These are phyloP conservation scores for Sesamia inferens DNA, from an alignment of 2,888 invertebrate genomes.

Conservation along the genomic window DNA sequence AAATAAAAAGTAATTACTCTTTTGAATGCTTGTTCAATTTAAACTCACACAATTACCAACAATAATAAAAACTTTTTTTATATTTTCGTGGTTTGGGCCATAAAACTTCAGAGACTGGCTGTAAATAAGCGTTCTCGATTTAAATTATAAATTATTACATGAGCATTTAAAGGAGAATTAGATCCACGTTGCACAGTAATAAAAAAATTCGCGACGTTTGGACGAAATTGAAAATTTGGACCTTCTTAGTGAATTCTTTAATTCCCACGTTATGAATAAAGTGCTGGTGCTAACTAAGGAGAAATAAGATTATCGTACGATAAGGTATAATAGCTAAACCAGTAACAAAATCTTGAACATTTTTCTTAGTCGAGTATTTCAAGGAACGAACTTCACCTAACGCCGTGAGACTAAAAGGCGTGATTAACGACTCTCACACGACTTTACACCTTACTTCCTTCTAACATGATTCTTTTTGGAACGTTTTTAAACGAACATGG, in stretches of 20 bases:
- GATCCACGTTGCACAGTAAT: background rate
- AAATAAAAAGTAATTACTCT: conserved; percentile 37
- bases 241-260: background rate
- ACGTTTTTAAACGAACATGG: background rate
- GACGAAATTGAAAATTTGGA: background rate
- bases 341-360: conserved; percentile 47
- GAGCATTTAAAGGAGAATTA: background rate
- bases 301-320: conserved; percentile 40
- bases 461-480: conserved; percentile 60
- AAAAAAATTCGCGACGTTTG: background rate
- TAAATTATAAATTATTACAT: conserved; percentile 19
- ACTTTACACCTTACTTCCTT: conserved; percentile 57
- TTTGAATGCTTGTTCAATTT: conserved; percentile 33
- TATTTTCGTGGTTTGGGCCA: conserved; percentile 21
- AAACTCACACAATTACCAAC: conserved; percentile 46
- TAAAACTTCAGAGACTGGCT: conserved; percentile 41
- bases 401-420: conserved; percentile 65
- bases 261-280: conserved; percentile 22
- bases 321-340: conserved; percentile 42
- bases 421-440: conserved; percentile 59
- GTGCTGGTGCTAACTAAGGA: conserved; percentile 14
- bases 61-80: conserved; percentile 47
- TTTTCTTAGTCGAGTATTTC: conserved; percentile 65
- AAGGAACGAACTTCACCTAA: conserved; percentile 65
- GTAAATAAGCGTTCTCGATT: conserved; percentile 37